Evolutionary conservation across 2,797 vertebrate genomes (phyloP).

Genomic region (Chloroceryle inda): DNA sequence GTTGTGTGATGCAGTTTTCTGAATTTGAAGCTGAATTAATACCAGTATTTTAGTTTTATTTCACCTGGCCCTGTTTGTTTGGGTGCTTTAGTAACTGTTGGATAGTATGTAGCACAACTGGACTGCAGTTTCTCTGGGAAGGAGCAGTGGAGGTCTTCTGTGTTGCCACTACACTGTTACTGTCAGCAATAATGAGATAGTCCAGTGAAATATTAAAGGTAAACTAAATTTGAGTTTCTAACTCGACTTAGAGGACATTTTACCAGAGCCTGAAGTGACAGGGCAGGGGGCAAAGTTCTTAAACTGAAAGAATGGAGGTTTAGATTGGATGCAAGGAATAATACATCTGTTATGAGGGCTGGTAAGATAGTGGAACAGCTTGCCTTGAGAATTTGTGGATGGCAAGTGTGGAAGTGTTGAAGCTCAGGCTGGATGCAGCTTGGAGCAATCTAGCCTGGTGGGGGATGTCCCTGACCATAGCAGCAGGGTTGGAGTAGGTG

Average conservation of each 20-base stretch:
- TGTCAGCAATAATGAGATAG: background rate
- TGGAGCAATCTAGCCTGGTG: too few relatives aligned
- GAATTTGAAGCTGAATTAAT: background rate
- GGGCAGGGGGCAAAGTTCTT: background rate
- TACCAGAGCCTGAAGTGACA: background rate
- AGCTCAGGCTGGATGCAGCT: too few relatives aligned
- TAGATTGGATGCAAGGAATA: background rate
- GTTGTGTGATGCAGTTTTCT: background rate
- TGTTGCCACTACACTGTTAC: background rate
- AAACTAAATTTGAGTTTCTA: background rate
- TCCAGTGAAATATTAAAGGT: background rate
- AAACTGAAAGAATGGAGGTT: background rate
- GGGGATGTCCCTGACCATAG: background rate
- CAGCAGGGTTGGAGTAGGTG: background rate
- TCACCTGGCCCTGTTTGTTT: background rate
- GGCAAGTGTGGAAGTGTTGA: background rate
- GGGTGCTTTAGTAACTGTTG: background rate
- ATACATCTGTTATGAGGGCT: background rate
- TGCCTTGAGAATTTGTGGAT: background rate
- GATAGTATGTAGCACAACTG: fast-evolving
- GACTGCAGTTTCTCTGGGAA: background rate
- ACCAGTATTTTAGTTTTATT: background rate
- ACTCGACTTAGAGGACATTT: background rate
- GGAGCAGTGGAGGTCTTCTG: background rate
- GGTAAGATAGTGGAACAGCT: background rate